phyloP scores from a whole-genome alignment of 2,113 vertebrate genomes.

The Stigmatopora nigra region DNA sequence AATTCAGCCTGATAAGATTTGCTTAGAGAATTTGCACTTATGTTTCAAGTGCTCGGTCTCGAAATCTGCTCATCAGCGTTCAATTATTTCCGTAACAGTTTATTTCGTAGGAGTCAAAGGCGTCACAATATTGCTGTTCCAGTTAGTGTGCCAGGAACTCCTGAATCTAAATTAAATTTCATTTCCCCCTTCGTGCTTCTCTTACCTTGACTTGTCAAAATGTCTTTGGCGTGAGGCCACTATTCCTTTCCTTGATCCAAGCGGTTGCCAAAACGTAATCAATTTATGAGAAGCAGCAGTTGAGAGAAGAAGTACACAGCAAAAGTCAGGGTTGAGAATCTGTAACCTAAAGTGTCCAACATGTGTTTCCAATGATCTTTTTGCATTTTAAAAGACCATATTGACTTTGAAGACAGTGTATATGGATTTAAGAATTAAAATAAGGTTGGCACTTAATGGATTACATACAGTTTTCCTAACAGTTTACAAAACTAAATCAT shows the following conservation, averaged over 20 bases:
- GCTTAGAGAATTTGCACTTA: background rate
- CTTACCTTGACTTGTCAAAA: constrained; percentile 5
- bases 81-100: background rate
- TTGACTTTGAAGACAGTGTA: background rate
- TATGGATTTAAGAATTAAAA: background rate
- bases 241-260: constrained; percentile 1
- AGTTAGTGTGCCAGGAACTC: background rate
- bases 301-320: background rate
- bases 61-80: background rate
- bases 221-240: background rate
- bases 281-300: background rate
- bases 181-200: background rate
- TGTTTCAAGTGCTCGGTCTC: background rate
- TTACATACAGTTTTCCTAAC: background rate
- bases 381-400: background rate
- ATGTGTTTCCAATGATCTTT: background rate
- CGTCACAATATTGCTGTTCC: background rate
- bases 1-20: background rate
- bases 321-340: background rate
- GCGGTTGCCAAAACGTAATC: background rate
- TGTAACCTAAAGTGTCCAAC: constrained; percentile 1
- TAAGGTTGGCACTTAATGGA: background rate
- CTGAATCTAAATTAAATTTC: background rate
- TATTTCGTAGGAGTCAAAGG: background rate
- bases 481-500: background rate